Percentiles rank a stretch among this genome's conserved stretches.
These are phyloP conservation scores for Fulica atra DNA, from an alignment of 2,113 vertebrate species.

Conservation along the genomic window DNA sequence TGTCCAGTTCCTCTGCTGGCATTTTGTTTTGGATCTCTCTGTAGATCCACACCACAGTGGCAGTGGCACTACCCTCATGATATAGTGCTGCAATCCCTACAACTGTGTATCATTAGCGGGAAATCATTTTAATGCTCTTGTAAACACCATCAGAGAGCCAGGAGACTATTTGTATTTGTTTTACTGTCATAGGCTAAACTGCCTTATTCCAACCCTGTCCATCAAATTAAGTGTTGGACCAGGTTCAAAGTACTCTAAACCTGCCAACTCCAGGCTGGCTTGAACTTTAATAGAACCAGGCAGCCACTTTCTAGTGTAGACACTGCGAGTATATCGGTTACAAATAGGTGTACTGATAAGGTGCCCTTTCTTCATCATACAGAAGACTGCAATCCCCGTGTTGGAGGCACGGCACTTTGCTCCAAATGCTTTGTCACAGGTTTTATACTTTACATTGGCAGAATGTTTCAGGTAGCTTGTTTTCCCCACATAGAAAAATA, in stretches of 20 bases:
- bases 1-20: not conserved
- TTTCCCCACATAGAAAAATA: not conserved
- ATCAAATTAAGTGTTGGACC: conserved; percentile 71
- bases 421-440: not conserved
- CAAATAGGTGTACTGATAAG: not conserved
- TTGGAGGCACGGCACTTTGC: not conserved
- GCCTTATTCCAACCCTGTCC: conserved; percentile 59
- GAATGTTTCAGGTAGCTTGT: not conserved
- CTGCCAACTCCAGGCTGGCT: conserved; percentile 58
- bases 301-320: conserved; percentile 37
- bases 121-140: conserved; percentile 69
- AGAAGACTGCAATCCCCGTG: not conserved
- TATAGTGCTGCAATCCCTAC: conserved; percentile 38
- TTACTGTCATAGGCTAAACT: conserved; percentile 54
- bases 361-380: not conserved
- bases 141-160: conserved; percentile 62
- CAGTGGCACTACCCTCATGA: conserved; percentile 35
- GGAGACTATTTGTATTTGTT: conserved; percentile 61
- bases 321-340: not conserved
- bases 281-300: conserved; percentile 53
- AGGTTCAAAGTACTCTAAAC: conserved; percentile 43
- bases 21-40: not conserved
- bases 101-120: conserved; percentile 42
- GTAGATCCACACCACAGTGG: not conserved
- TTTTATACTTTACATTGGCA: not conserved